Conservation (phyloP, 64 coral and sea anemone genomes). For the Cladopsammia gracilis region DNA sequence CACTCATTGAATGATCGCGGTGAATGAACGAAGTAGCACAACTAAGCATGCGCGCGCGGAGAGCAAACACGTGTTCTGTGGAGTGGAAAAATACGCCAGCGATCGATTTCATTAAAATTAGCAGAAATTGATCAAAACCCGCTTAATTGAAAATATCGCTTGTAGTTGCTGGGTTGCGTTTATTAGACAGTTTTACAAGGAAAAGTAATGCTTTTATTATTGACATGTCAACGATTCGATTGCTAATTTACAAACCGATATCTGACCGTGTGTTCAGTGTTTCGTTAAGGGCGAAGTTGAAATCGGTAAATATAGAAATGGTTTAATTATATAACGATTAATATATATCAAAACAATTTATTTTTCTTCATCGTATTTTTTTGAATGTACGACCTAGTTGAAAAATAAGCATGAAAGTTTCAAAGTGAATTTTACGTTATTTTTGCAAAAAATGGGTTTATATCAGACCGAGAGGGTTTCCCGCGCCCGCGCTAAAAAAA, state of each 20-base stretch:
- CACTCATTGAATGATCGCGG: not conserved
- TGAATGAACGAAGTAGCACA: not conserved
- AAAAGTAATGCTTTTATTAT: not conserved
- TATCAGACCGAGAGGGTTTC: not conserved
- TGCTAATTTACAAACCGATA: conserved; percentile 28
- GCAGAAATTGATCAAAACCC: not conserved
- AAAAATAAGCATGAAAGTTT: no score
- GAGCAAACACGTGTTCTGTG: conserved; percentile 17
- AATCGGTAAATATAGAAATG: not conserved
- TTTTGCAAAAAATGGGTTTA: no score
- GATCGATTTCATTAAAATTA: conserved; percentile 44
- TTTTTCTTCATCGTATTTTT: no score
- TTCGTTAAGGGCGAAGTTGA: not conserved
- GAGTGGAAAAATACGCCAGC: not conserved
- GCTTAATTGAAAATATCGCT: conserved; percentile 10
- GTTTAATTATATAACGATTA: not conserved
- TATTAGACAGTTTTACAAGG: not conserved
- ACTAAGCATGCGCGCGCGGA: conserved; percentile 1
- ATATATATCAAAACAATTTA: not conserved
- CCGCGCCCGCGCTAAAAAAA: not conserved
- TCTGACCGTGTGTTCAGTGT: conserved; percentile 2
- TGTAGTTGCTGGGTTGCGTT: not conserved
- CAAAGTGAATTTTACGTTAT: no score
- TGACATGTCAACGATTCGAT: conserved; percentile 16
- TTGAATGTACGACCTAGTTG: no score